Evolutionary conservation across 2,797 vertebrate species (phyloP).

Genomic region (Hylomyscus alleni): DNA sequence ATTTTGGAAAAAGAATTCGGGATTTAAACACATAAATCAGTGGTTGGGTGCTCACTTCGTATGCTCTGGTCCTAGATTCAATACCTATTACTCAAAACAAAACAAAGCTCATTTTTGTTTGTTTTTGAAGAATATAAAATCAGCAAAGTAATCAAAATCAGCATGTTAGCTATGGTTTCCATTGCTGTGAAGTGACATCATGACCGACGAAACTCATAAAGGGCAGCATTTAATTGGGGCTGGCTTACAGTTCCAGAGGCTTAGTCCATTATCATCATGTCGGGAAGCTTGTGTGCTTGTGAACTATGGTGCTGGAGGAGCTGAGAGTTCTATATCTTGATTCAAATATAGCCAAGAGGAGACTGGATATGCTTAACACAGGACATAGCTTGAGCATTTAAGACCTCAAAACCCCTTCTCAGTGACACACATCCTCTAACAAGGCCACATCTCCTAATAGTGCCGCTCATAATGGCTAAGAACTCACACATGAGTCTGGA

Average conservation of each 20-base stretch:
- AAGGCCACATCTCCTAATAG: not conserved
- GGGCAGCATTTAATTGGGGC: not conserved
- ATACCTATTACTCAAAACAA: not conserved
- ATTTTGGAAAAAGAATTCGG: not conserved
- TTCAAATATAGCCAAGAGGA: not conserved
- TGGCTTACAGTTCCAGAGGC: not conserved
- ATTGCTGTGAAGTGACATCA: not conserved
- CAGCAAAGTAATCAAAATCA: not conserved
- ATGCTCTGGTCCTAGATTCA: not conserved
- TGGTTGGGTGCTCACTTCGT: not conserved
- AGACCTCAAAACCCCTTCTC: not conserved
- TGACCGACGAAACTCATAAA: not conserved
- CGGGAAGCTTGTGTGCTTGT: not conserved
- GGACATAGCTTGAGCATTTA: not conserved
- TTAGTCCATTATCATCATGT: not conserved
- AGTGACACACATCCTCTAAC: not conserved
- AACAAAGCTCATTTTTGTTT: not conserved
- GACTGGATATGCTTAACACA: not conserved
- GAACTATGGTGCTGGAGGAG: not conserved
- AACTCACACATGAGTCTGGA: not conserved
- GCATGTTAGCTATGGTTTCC: not conserved
- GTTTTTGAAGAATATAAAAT: conserved; percentile 33
- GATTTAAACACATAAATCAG: not conserved
- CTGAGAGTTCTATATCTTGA: not conserved
- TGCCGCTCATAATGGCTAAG: not conserved